phyloP scores from a whole-genome alignment of 1,140 invertebrate species.

The Caenorhabditis elegans region DNA sequence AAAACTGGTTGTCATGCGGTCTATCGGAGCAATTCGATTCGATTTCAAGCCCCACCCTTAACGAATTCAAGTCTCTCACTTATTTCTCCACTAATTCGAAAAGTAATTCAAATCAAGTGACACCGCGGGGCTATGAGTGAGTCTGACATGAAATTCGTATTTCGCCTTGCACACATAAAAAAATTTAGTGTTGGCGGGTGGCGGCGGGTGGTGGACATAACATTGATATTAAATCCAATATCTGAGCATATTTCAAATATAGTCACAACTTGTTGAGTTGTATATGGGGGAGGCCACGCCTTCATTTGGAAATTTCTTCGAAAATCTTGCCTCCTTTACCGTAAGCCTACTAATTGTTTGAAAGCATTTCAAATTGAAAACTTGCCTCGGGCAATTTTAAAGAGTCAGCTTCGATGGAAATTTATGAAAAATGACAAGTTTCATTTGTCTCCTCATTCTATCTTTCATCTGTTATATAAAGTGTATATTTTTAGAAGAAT shows the following conservation, averaged over 20 bases:
- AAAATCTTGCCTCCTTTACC: not conserved
- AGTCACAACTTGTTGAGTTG: no score
- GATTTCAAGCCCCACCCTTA: not conserved
- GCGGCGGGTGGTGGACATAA: no score
- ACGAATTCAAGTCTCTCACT: not conserved
- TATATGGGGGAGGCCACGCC: no score
- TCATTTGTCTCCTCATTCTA: not conserved
- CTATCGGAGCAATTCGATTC: no score
- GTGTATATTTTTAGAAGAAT: not conserved
- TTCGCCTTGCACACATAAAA: no score
- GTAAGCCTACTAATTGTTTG: not conserved
- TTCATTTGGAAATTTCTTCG: not conserved
- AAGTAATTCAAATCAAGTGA: slow-evolving; percentile 32
- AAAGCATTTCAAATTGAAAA: not conserved
- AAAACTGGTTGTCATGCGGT: no score
- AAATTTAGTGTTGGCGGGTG: no score
- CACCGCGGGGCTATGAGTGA: not conserved
- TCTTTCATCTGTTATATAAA: not conserved
- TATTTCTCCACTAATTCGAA: not conserved
- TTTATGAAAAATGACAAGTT: slow-evolving; percentile 31
- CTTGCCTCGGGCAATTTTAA: no score
- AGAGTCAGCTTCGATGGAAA: not conserved
- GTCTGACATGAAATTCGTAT: no score
- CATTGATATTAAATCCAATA: no score
- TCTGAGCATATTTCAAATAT: no score